A percentile compares a stretch with the other conserved stretches of the same genome.
phyloP scores from a whole-genome alignment of 2,888 invertebrate species.

The Lasioglossum villosulum region DNA sequence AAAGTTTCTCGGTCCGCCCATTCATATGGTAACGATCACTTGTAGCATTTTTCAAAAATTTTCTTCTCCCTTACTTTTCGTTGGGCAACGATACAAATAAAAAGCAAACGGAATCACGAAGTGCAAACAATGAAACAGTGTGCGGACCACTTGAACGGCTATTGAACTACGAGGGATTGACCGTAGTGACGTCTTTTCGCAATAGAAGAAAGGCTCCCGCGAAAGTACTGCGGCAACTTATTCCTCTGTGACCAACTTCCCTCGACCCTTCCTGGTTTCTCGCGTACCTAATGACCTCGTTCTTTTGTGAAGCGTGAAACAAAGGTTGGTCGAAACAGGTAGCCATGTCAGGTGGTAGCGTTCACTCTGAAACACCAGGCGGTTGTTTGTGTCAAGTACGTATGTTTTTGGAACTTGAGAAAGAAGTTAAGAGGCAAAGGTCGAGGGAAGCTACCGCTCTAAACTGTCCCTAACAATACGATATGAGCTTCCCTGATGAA shows the following conservation, averaged over 20 bases:
- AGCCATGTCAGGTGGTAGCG: constrained; percentile 59
- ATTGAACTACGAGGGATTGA: constrained; percentile 45
- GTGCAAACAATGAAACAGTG: neutral
- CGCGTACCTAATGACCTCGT: constrained; percentile 70
- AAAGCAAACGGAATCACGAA: neutral
- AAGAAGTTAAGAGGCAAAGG: constrained; percentile 32
- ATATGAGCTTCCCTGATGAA: neutral
- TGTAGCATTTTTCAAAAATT: no score
- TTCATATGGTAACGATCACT: neutral
- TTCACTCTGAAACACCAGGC: constrained; percentile 34
- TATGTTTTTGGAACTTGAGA: constrained; percentile 31
- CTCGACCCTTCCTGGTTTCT: constrained; percentile 65
- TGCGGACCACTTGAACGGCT: neutral
- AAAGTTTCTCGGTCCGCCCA: constrained; percentile 1
- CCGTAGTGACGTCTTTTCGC: constrained; percentile 26
- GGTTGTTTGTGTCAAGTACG: constrained; percentile 39
- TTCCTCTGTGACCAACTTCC: constrained; percentile 57
- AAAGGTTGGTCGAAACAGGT: constrained; percentile 60
- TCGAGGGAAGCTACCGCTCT: constrained; percentile 48
- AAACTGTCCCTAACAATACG: neutral
- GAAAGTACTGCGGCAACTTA: constrained; percentile 34
- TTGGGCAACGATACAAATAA: neutral
- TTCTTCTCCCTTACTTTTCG: neutral
- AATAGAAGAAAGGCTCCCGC: constrained; percentile 29
- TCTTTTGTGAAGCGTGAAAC: constrained; percentile 59